These are phyloP conservation scores for Callaeas wilsoni DNA, from an alignment of 2,113 vertebrate species.

Conservation along the genomic window DNA sequence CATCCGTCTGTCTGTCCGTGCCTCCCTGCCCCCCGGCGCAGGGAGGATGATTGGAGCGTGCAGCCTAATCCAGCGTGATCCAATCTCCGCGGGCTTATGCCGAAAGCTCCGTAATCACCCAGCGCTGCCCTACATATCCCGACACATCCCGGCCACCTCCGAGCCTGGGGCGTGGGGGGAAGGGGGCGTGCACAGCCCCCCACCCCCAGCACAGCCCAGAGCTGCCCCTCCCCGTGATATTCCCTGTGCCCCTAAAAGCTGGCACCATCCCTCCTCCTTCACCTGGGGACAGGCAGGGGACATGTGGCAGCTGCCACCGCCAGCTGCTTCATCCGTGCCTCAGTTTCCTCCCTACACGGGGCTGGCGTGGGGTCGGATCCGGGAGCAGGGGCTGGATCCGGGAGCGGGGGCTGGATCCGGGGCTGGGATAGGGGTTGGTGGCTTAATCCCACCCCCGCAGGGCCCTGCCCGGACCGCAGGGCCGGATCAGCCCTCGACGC, in stretches of 20 bases:
- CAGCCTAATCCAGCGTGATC: slow-evolving; percentile 47
- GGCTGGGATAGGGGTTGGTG: neutral
- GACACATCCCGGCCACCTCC: neutral
- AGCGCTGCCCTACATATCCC: slow-evolving; percentile 24
- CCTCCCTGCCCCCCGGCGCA: neutral
- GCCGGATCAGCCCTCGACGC: neutral
- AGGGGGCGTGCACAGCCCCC: neutral
- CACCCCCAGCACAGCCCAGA: neutral
- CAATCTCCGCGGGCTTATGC: slow-evolving; percentile 6
- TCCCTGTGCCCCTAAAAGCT: neutral
- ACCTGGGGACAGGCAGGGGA: neutral
- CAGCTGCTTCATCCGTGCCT: fast-evolving
- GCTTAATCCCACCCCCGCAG: neutral
- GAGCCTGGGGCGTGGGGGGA: neutral
- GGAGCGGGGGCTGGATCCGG: neutral
- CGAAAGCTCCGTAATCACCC: slow-evolving; percentile 1
- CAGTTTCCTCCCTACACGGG: neutral
- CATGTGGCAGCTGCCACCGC: fast-evolving
- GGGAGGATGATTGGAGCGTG: neutral
- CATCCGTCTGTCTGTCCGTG: neutral
- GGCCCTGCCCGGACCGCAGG: fast-evolving
- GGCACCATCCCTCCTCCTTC: neutral
- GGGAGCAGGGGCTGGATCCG: neutral
- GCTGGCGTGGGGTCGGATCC: fast-evolving
- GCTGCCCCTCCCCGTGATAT: neutral